Percentiles rank a stretch among this genome's conserved stretches.
These are phyloP conservation scores for Metopolophium dirhodum DNA, from an alignment of 1,140 invertebrate genomes.

Conservation along the genomic window DNA sequence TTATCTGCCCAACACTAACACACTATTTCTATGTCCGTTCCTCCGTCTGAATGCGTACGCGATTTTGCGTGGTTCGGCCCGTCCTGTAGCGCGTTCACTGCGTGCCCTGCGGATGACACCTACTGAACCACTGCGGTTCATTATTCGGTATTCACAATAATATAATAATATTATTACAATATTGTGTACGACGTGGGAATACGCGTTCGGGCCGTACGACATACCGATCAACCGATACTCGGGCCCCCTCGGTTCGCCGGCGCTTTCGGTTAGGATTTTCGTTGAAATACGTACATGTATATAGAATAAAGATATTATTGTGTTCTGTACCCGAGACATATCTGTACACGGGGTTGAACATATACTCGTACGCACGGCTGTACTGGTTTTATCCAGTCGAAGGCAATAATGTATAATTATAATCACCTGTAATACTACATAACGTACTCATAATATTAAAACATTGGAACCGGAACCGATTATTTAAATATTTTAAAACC, in stretches of 20 bases:
- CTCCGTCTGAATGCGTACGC: background rate
- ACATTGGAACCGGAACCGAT: background rate
- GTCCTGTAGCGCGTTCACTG: background rate
- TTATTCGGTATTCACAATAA: conserved; percentile 10
- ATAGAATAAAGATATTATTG: background rate
- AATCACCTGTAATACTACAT: too few relatives aligned
- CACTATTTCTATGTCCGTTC: background rate
- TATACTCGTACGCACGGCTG: too few relatives aligned
- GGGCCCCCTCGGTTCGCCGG: background rate
- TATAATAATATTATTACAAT: background rate
- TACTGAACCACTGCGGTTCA: background rate
- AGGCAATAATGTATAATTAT: too few relatives aligned
- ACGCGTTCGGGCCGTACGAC: background rate
- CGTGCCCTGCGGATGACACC: conserved; percentile 26
- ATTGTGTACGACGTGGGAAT: conserved; percentile 23
- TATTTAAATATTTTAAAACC: background rate
- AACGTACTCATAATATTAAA: too few relatives aligned
- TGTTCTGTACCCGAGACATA: too few relatives aligned
- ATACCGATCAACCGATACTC: conserved; percentile 22
- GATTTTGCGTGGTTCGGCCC: background rate
- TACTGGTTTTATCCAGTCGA: too few relatives aligned
- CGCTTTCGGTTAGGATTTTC: background rate
- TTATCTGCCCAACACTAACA: background rate
- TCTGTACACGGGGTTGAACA: too few relatives aligned
- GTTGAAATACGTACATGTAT: background rate